Percentiles rank a stretch among this genome's conserved stretches.
Conservation (phyloP, 2,113 vertebrate genomes). For the Tachysurus vachellii region DNA sequence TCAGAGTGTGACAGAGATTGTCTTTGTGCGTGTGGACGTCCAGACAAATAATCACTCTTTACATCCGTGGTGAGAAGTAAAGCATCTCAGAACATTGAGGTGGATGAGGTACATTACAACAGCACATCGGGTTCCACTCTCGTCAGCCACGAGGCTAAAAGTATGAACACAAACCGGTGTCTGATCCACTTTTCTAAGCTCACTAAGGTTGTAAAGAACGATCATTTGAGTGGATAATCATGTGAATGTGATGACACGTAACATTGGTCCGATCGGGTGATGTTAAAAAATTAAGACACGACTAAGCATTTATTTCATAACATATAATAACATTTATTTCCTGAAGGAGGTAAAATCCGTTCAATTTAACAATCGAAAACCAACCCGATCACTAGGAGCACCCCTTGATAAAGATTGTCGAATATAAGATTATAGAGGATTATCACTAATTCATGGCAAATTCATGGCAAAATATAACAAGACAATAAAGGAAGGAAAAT, state of each 20-base stretch:
- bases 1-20: not conserved
- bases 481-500: not conserved
- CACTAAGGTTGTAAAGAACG: too few relatives aligned
- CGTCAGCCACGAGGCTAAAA: not conserved
- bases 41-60: too few relatives aligned
- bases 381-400: not conserved
- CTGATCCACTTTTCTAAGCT: too few relatives aligned
- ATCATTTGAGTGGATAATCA: not conserved
- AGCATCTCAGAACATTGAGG: too few relatives aligned
- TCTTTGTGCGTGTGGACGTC: too few relatives aligned
- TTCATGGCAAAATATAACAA: too few relatives aligned
- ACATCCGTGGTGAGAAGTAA: too few relatives aligned
- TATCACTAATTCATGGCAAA: constrained; percentile 2
- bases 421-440: not conserved
- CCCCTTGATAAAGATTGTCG: not conserved
- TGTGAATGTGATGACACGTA: not conserved
- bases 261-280: not conserved
- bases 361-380: not conserved
- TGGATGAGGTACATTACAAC: too few relatives aligned
- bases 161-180: too few relatives aligned
- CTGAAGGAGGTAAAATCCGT: not conserved
- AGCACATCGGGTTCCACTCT: not conserved
- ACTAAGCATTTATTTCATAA: not conserved
- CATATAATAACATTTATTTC: not conserved
- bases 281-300: not conserved